Conservation (phyloP, 1,140 invertebrate genomes). For the Bilobella aurantiaca region DNA sequence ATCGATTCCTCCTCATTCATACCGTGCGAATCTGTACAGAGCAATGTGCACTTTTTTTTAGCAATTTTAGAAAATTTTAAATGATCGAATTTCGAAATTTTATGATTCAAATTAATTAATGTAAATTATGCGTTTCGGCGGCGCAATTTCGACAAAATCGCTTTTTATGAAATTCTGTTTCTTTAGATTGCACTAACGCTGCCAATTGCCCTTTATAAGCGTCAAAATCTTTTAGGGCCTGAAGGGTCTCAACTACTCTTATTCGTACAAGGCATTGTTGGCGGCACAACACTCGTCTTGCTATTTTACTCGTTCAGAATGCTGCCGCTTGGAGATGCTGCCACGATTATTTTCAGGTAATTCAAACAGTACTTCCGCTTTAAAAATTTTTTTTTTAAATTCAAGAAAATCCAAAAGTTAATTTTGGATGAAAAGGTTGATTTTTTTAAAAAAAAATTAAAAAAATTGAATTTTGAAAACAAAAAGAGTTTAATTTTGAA, state of each 20-base stretch:
- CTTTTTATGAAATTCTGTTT: too few relatives aligned
- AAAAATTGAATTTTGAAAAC: too few relatives aligned
- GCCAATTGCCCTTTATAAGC: conserved; percentile 37
- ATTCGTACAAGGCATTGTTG: conserved; percentile 45
- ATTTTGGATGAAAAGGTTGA: too few relatives aligned
- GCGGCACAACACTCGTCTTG: conserved; percentile 44
- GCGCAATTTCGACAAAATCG: too few relatives aligned
- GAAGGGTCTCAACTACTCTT: conserved; percentile 41
- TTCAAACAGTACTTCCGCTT: neutral
- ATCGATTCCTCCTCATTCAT: too few relatives aligned
- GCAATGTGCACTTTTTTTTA: too few relatives aligned
- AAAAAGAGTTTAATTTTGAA: too few relatives aligned
- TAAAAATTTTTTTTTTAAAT: neutral
- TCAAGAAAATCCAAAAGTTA: too few relatives aligned
- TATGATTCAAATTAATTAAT: too few relatives aligned
- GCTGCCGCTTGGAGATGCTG: conserved; percentile 49
- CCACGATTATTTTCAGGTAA: conserved; percentile 47
- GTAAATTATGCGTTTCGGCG: too few relatives aligned
- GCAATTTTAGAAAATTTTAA: neutral
- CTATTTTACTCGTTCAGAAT: conserved; percentile 47
- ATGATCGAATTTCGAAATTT: neutral
- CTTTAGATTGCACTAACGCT: conserved; percentile 39
- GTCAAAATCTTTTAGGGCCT: conserved; percentile 41
- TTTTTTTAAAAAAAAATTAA: too few relatives aligned
- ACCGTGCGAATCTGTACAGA: too few relatives aligned